Evolutionary conservation across 2,113 vertebrate species (phyloP).

Genomic region (Trochalopteron elliotii): DNA sequence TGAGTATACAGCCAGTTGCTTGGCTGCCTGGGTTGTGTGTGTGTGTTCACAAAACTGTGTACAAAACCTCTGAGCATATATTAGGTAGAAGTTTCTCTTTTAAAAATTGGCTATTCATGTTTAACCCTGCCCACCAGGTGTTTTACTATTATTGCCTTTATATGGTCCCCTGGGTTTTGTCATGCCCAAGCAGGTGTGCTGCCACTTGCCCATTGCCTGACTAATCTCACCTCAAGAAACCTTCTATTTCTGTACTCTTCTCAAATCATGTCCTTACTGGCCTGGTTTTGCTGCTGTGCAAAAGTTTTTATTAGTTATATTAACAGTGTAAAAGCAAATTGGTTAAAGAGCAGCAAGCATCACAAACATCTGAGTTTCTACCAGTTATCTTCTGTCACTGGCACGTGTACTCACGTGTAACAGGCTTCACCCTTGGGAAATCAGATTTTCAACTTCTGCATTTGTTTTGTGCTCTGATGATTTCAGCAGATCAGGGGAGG

Average conservation of each 20-base stretch:
- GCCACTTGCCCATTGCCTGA: neutral
- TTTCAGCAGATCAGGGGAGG: neutral
- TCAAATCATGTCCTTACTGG: neutral
- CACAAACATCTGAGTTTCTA: neutral
- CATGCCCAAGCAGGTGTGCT: neutral
- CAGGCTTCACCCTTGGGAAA: neutral
- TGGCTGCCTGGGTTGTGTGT: neutral
- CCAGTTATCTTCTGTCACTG: neutral
- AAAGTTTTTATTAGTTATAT: neutral
- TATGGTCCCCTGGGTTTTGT: neutral
- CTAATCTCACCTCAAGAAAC: neutral
- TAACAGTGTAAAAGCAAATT: neutral
- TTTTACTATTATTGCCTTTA: neutral
- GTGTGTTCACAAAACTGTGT: neutral
- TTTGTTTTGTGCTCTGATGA: neutral
- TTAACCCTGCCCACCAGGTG: neutral
- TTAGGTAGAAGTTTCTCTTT: neutral
- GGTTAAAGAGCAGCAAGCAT: neutral
- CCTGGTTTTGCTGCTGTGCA: neutral
- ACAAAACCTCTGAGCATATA: neutral
- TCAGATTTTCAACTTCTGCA: neutral
- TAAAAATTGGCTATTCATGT: neutral
- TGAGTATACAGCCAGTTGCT: neutral
- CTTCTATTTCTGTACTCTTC: neutral
- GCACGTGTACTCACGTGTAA: neutral